Percentiles rank a stretch among this genome's conserved stretches.
Evolutionary conservation across 2,113 vertebrate genomes (phyloP).

Genomic region (Nettapus auritus): DNA sequence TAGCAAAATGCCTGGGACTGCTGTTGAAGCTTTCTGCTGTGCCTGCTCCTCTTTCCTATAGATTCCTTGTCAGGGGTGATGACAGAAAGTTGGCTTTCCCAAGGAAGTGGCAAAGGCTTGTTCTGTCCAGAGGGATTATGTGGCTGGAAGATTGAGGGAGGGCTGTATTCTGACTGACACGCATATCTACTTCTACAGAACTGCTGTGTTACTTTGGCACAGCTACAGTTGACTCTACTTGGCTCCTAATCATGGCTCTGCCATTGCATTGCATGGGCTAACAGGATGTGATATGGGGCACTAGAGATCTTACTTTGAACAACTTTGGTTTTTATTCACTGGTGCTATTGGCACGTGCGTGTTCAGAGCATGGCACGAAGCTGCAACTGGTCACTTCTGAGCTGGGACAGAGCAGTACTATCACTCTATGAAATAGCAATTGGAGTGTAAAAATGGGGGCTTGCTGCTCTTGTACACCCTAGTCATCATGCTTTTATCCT

Average conservation of each 20-base stretch:
- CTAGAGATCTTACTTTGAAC: background rate
- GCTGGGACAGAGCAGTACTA: background rate
- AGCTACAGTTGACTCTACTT: background rate
- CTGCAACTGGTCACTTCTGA: background rate
- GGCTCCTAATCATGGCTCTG: background rate
- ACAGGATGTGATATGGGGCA: background rate
- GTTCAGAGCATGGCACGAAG: background rate
- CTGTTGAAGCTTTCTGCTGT: background rate
- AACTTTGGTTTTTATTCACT: background rate
- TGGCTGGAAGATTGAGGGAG: background rate
- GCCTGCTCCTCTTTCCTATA: background rate
- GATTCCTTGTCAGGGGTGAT: background rate
- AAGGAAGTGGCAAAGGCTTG: background rate
- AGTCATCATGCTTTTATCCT: accelerated
- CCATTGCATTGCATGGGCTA: accelerated
- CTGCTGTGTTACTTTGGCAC: accelerated
- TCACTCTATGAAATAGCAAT: accelerated
- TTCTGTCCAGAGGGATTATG: background rate
- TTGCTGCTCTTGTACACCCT: background rate
- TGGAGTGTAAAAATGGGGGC: background rate
- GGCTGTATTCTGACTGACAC: background rate
- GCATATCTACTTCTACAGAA: background rate
- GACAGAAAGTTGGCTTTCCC: background rate
- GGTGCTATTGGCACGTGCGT: accelerated
- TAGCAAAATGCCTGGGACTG: background rate